Conservation (phyloP, 2,888 invertebrate genomes). For the Nomada ruficornis region DNA sequence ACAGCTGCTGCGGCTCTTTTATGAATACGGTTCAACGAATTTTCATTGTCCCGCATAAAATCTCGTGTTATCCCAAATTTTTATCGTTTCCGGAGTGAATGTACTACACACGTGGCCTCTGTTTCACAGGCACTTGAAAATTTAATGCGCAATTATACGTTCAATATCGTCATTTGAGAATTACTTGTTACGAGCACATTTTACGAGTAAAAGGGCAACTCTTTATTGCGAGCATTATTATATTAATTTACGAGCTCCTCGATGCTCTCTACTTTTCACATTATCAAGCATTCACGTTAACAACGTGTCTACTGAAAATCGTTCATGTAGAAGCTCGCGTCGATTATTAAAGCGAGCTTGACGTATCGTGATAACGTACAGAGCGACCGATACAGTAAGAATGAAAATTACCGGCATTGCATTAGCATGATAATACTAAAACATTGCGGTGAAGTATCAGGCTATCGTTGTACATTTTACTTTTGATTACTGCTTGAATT, state of each 20-base stretch:
- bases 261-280: not conserved
- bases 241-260: not conserved
- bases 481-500: not conserved
- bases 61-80: not conserved
- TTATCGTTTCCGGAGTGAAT: not conserved
- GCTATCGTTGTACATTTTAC: constrained; percentile 14
- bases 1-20: no score
- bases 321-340: not conserved
- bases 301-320: not conserved
- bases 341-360: not conserved
- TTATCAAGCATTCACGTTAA: not conserved
- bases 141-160: constrained; percentile 10
- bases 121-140: not conserved
- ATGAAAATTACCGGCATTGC: constrained; percentile 16
- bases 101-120: not conserved
- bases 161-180: not conserved
- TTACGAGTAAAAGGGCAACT: not conserved
- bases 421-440: constrained; percentile 16
- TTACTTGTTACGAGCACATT: not conserved
- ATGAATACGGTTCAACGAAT: not conserved
- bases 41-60: not conserved
- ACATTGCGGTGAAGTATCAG: not conserved
- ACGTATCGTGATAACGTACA: constrained; percentile 1
- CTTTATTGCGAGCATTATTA: not conserved
- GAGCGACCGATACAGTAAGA: not conserved